Evolutionary conservation across 2,797 vertebrate genomes (phyloP).

Genomic region (Limosa lapponica): DNA sequence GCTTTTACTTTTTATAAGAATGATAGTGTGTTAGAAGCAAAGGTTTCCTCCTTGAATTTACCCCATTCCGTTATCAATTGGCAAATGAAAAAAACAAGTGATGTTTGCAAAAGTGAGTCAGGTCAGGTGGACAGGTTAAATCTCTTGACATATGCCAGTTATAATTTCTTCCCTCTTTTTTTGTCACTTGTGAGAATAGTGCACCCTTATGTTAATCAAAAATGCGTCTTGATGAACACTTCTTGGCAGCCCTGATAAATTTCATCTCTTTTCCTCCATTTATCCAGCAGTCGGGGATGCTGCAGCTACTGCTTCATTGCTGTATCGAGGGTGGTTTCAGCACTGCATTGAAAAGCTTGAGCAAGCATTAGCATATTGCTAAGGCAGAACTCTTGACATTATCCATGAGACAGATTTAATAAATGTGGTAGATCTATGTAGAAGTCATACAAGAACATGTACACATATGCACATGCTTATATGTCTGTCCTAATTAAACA

Average conservation of each 20-base stretch:
- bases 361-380: constrained; percentile 11
- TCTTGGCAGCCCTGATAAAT: constrained; percentile 37
- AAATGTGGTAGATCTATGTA: not conserved
- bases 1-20: not conserved
- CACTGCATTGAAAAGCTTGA: constrained; percentile 44
- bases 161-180: not conserved
- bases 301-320: constrained; percentile 30
- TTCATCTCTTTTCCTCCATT: constrained; percentile 36
- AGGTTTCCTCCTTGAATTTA: not conserved
- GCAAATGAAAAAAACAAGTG: not conserved
- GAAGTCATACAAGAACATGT: not conserved
- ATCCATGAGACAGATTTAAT: not conserved
- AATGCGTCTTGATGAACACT: constrained; percentile 44
- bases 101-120: not conserved
- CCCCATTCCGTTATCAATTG: not conserved
- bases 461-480: not conserved
- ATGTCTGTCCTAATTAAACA: not conserved
- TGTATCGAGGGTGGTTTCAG: constrained; percentile 39
- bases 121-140: not conserved
- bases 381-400: constrained; percentile 5
- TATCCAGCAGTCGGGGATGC: constrained; percentile 16
- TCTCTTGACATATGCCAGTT: not conserved
- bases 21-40: not conserved
- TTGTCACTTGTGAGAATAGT: constrained; percentile 15
- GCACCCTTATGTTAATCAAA: constrained; percentile 4